These are phyloP conservation scores for Gymnothorax reevesii DNA, from an alignment of 2,797 vertebrate species.

Conservation along the genomic window DNA sequence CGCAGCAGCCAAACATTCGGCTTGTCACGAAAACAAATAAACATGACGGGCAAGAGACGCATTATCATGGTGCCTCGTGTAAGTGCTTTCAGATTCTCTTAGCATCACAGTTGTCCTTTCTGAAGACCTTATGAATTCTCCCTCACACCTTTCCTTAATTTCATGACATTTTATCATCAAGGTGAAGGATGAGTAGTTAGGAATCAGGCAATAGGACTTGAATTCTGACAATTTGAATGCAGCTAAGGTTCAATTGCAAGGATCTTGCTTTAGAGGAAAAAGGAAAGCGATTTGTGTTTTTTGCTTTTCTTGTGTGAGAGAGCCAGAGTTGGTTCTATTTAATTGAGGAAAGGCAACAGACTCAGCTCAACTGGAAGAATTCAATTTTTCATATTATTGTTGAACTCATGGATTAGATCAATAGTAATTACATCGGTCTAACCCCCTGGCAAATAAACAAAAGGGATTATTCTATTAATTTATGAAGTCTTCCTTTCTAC, in stretches of 20 bases:
- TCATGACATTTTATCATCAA: too few relatives aligned
- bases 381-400: background rate
- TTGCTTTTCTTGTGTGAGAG: background rate
- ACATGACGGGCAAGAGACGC: too few relatives aligned
- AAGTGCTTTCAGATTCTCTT: too few relatives aligned
- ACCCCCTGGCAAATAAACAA: background rate
- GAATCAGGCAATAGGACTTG: too few relatives aligned
- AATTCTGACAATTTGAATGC: too few relatives aligned
- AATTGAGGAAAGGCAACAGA: background rate
- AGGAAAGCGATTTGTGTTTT: background rate
- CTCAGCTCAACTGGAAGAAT: background rate
- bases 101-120: too few relatives aligned
- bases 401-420: background rate
- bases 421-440: background rate
- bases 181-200: too few relatives aligned
- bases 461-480: background rate
- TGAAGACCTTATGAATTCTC: too few relatives aligned
- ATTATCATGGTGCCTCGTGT: too few relatives aligned
- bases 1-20: too few relatives aligned
- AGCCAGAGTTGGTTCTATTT: background rate
- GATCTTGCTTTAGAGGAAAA: background rate
- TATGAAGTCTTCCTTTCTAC: constrained; percentile 5
- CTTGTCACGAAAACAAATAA: too few relatives aligned
- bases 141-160: too few relatives aligned
- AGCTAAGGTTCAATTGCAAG: background rate